Percentiles rank a stretch among this genome's conserved stretches.
These are phyloP conservation scores for Portevinia maculata DNA, from an alignment of 2,888 invertebrate genomes.

Conservation along the genomic window DNA sequence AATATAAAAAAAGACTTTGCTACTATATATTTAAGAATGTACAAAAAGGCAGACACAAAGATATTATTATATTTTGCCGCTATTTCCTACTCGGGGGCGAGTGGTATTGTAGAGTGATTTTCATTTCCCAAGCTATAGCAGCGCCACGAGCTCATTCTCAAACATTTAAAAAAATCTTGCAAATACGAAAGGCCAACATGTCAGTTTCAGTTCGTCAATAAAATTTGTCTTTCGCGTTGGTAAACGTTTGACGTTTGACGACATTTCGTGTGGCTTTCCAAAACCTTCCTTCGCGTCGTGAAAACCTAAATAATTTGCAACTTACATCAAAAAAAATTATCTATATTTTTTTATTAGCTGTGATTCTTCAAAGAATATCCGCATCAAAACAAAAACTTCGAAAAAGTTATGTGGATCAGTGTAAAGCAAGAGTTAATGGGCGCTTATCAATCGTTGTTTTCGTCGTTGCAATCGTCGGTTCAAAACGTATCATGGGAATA, in stretches of 20 bases:
- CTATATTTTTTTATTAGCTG: background rate
- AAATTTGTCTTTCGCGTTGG: background rate
- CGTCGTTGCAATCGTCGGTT: constrained; percentile 64
- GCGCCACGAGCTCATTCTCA: background rate
- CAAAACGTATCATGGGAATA: constrained; percentile 64
- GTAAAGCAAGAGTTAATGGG: constrained; percentile 77
- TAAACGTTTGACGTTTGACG: constrained; percentile 36
- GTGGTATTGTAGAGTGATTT: background rate
- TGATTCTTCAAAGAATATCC: constrained; percentile 1
- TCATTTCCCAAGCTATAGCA: background rate
- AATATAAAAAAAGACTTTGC: no score
- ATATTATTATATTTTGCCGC: no score
- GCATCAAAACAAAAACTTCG: background rate
- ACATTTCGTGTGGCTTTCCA: constrained; percentile 23
- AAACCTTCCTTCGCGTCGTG: constrained; percentile 9
- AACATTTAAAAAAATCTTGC: constrained; percentile 31
- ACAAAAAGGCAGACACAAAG: no score
- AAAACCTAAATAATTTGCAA: constrained; percentile 12
- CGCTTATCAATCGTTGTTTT: constrained; percentile 72
- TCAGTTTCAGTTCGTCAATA: constrained; percentile 26
- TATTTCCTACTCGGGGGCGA: no score
- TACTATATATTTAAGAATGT: no score
- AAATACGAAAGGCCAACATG: constrained; percentile 47
- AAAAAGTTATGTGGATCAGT: constrained; percentile 79
- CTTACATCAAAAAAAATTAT: constrained; percentile 2